Evolutionary conservation across 2,797 vertebrate genomes (phyloP).

Genomic region (Clarias pachynema): DNA sequence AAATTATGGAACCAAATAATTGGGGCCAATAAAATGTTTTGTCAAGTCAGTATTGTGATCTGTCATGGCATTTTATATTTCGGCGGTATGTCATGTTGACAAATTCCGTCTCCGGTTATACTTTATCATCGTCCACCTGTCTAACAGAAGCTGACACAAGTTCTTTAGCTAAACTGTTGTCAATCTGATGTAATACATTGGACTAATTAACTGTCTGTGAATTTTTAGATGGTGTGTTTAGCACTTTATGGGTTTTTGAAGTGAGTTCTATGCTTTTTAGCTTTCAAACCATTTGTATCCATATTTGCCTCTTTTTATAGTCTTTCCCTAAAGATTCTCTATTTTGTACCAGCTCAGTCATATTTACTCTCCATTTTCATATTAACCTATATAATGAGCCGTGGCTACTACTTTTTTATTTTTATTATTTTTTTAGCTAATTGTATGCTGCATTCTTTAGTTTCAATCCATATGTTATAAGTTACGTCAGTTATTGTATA

Average conservation of each 20-base stretch:
- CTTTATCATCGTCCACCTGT: constrained; percentile 28
- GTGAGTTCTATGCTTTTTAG: constrained; percentile 73
- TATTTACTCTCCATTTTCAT: constrained; percentile 65
- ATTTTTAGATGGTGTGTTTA: constrained; percentile 81
- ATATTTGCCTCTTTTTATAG: constrained; percentile 43
- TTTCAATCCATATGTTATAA: constrained; percentile 54
- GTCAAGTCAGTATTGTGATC: constrained; percentile 49
- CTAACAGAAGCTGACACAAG: constrained; percentile 34
- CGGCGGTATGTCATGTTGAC: constrained; percentile 46
- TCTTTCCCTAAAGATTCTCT: constrained; percentile 37
- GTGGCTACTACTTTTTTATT: constrained; percentile 64
- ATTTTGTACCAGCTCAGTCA: constrained; percentile 48
- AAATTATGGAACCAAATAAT: constrained; percentile 42
- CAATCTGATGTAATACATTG: constrained; percentile 64
- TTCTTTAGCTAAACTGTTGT: constrained; percentile 61
- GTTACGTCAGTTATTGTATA: constrained; percentile 45
- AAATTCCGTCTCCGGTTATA: constrained; percentile 31
- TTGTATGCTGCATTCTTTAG: constrained; percentile 61
- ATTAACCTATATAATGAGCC: constrained; percentile 66
- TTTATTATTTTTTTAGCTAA: constrained; percentile 50
- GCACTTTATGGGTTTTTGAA: constrained; percentile 82
- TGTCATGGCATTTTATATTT: constrained; percentile 43
- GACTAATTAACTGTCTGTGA: constrained; percentile 71
- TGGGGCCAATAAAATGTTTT: constrained; percentile 33
- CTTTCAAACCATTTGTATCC: constrained; percentile 66